These are phyloP conservation scores for Ornithoptera priamus DNA, from an alignment of 2,888 invertebrate genomes.

Conservation along the genomic window DNA sequence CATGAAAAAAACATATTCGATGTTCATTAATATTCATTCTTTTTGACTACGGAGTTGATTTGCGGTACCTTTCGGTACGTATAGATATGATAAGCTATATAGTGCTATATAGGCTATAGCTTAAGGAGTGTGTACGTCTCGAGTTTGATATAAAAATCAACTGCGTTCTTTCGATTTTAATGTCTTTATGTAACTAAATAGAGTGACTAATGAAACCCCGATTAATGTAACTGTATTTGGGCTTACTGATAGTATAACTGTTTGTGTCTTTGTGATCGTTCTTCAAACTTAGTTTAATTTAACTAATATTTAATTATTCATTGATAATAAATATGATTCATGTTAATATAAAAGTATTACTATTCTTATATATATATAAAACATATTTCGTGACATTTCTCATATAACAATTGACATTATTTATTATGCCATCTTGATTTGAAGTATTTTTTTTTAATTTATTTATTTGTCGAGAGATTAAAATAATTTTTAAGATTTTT, in stretches of 20 bases:
- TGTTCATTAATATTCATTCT: constrained; percentile 47
- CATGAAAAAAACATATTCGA: constrained; percentile 32
- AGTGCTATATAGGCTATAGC: constrained; percentile 34
- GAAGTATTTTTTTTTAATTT: constrained; percentile 64
- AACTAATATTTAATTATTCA: constrained; percentile 46
- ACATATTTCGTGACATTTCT: constrained; percentile 47
- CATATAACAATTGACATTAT: constrained; percentile 59
- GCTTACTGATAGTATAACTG: constrained; percentile 40
- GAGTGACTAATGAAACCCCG: constrained; percentile 62
- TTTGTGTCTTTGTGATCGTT: constrained; percentile 39
- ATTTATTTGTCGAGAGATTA: constrained; percentile 78
- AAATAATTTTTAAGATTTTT: constrained; percentile 69
- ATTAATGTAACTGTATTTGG: constrained; percentile 41
- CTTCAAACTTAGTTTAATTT: constrained; percentile 52
- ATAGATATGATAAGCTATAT: constrained; percentile 48
- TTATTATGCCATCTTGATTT: constrained; percentile 67
- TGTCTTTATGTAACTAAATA: constrained; percentile 47
- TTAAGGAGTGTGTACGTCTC: constrained; percentile 71
- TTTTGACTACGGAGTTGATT: constrained; percentile 45
- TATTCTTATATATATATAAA: constrained; percentile 39
- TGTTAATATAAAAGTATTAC: constrained; percentile 58
- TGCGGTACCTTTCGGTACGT: constrained; percentile 66
- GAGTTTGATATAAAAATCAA: constrained; percentile 44
- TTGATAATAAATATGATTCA: constrained; percentile 49
- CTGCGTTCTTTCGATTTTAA: constrained; percentile 48